Evolutionary conservation across 2,888 invertebrate genomes (phyloP).

Genomic region (Stenotaenia linearis): DNA sequence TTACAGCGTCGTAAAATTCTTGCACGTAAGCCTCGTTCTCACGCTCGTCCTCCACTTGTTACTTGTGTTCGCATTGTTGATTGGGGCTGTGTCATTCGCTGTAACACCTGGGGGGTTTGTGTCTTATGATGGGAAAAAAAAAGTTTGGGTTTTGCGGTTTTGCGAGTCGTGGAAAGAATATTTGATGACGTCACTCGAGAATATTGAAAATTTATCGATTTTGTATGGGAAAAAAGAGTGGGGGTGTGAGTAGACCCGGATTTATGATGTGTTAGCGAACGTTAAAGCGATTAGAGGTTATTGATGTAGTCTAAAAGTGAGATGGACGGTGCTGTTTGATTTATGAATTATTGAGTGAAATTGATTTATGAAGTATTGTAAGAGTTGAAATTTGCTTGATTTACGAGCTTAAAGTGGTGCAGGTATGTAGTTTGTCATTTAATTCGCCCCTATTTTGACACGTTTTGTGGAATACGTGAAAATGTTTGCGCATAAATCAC

Average conservation of each 20-base stretch:
- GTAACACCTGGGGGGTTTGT: constrained; percentile 20
- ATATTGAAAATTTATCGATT: neutral
- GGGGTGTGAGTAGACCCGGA: neutral
- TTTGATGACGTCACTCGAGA: neutral
- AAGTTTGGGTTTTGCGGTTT: neutral
- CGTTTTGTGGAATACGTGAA: neutral
- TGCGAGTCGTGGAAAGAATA: neutral
- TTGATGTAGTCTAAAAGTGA: constrained; percentile 17
- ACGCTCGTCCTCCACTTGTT: constrained; percentile 7
- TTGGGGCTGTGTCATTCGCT: constrained; percentile 10
- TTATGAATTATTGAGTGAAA: constrained; percentile 12
- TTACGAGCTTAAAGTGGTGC: neutral
- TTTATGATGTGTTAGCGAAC: neutral
- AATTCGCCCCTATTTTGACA: neutral
- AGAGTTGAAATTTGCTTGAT: neutral
- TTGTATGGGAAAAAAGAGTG: neutral
- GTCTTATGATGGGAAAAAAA: neutral
- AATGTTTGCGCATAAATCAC: neutral
- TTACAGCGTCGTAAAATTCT: constrained; percentile 17
- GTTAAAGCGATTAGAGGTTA: neutral
- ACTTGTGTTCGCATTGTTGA: constrained; percentile 12
- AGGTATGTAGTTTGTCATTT: neutral
- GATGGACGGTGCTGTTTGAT: neutral
- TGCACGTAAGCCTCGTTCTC: constrained; percentile 23
- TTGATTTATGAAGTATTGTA: constrained; percentile 7